Conservation (phyloP, 2,797 vertebrate genomes). For the Columba guinea region DNA sequence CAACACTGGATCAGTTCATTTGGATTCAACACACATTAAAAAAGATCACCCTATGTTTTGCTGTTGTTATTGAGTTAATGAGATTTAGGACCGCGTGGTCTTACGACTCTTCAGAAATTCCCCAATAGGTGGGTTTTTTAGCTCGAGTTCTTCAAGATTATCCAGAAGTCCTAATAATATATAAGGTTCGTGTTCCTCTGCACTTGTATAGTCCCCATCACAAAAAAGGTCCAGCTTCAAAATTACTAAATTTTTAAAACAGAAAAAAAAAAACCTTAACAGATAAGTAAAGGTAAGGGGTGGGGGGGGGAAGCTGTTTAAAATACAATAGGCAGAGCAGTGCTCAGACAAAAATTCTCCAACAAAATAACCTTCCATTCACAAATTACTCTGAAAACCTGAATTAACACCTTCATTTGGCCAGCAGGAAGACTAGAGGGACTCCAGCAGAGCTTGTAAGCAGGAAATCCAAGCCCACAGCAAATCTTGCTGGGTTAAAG, state of each 20-base stretch:
- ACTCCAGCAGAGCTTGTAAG: constrained; percentile 24
- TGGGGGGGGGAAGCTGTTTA: background rate
- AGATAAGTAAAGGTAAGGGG: background rate
- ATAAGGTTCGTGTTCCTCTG: background rate
- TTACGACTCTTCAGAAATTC: background rate
- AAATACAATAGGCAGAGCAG: background rate
- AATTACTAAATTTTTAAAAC: background rate
- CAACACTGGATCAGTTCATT: background rate
- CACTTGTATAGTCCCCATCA: background rate
- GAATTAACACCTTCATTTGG: constrained; percentile 43
- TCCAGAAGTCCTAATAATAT: background rate
- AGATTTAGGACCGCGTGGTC: rapidly evolving
- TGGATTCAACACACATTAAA: background rate
- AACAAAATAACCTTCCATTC: background rate
- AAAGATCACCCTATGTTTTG: background rate
- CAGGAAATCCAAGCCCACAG: constrained; percentile 30
- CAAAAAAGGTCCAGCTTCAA: background rate
- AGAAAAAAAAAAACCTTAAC: background rate
- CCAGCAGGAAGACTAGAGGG: constrained; percentile 29
- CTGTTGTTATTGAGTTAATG: background rate
- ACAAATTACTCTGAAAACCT: constrained; percentile 11
- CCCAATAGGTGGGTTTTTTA: background rate
- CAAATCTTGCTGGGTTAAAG: constrained; percentile 59
- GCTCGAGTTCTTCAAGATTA: background rate
- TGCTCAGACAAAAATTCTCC: background rate